Percentiles rank a stretch among this genome's conserved stretches.
Conservation (phyloP, 1,140 invertebrate genomes). For the Pseudomyrmex cubaensis region DNA sequence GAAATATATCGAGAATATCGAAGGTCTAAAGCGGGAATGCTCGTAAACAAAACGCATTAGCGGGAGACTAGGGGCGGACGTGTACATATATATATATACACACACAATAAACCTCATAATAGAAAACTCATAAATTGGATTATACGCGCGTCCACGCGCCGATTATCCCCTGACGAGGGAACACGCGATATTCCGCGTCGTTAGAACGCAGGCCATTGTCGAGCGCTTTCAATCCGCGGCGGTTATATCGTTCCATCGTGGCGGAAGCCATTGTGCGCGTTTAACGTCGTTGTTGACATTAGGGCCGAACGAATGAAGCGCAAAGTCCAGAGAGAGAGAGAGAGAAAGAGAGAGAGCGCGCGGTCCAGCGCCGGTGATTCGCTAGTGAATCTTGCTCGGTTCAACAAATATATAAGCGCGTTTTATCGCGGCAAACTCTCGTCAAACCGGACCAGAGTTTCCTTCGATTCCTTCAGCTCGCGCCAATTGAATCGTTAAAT, state of each 20-base stretch:
- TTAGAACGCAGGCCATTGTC: constrained; percentile 49
- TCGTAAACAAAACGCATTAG: constrained; percentile 39
- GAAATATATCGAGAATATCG: background rate
- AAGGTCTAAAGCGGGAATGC: background rate
- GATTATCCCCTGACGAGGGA: constrained; percentile 48
- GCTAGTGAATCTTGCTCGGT: constrained; percentile 14
- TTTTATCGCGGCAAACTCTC: constrained; percentile 2
- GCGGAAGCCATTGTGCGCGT: constrained; percentile 24
- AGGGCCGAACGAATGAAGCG: constrained; percentile 9
- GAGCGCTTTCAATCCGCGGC: constrained; percentile 23
- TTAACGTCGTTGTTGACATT: constrained; percentile 48
- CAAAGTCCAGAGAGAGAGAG: constrained; percentile 23
- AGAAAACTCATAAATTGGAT: constrained; percentile 65
- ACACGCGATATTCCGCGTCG: constrained; percentile 29
- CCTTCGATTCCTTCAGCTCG: background rate
- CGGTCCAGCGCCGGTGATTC: background rate
- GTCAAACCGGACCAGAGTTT: background rate
- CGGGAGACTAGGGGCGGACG: background rate
- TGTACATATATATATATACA: no score
- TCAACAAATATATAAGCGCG: background rate
- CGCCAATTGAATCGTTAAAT: constrained; percentile 2
- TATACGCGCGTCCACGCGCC: constrained; percentile 58
- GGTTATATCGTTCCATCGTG: constrained; percentile 26
- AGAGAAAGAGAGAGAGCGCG: no score
- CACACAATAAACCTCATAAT: constrained; percentile 27